A percentile compares a stretch with the other conserved stretches of the same genome.
phyloP scores from a whole-genome alignment of 1,140 invertebrate species.

The Cryptotermes secundus region DNA sequence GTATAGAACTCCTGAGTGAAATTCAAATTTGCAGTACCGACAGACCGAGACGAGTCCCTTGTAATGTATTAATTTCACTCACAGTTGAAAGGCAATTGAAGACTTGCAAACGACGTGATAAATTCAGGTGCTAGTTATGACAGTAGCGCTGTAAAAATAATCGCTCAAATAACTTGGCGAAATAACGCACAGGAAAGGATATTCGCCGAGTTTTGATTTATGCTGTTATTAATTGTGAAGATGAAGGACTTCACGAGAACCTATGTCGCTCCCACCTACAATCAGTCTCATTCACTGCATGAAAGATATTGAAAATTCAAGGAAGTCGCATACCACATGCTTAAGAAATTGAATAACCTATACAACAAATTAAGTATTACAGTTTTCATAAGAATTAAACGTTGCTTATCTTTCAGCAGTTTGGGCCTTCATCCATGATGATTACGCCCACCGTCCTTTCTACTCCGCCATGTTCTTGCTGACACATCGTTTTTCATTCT shows the following conservation, averaged over 20 bases:
- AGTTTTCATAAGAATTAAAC: background rate
- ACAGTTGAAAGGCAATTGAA: background rate
- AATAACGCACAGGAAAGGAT: background rate
- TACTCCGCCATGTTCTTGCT: background rate
- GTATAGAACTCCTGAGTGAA: slow-evolving; percentile 37
- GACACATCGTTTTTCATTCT: background rate
- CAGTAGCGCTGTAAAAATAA: background rate
- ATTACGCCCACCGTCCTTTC: background rate
- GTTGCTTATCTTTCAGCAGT: background rate
- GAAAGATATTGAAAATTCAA: background rate
- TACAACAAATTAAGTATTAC: background rate
- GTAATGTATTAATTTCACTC: background rate
- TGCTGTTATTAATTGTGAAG: background rate
- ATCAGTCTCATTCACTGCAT: background rate
- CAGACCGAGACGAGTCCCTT: background rate
- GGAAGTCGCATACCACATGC: background rate
- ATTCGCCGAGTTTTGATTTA: background rate
- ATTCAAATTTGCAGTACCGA: background rate
- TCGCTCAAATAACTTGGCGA: slow-evolving; percentile 14
- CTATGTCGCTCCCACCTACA: background rate
- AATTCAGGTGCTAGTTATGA: background rate
- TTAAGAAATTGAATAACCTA: background rate
- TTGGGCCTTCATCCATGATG: background rate
- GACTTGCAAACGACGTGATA: background rate
- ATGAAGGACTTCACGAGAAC: slow-evolving; percentile 4